Percentiles rank a stretch among this genome's conserved stretches.
Evolutionary conservation across 2,888 invertebrate species (phyloP).

Genomic region (Dioctria linearis): DNA sequence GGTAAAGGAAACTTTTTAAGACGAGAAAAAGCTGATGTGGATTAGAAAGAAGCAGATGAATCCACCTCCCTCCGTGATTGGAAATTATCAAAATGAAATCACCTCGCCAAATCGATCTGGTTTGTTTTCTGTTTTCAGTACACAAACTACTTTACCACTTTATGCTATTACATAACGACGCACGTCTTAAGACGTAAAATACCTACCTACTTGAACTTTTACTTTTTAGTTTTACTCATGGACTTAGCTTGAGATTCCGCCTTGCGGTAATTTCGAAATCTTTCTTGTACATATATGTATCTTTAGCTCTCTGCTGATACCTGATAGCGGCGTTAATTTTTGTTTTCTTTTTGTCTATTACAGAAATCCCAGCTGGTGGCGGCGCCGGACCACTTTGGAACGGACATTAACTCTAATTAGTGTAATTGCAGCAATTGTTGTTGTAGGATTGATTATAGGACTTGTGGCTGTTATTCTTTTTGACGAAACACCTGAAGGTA

Average conservation of each 20-base stretch:
- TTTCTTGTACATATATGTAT: neutral
- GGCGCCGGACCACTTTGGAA: constrained; percentile 81
- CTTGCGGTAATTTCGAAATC: neutral
- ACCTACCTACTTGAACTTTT: constrained; percentile 23
- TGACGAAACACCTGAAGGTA: constrained; percentile 66
- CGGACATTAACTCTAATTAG: constrained; percentile 77
- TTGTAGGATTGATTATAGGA: constrained; percentile 76
- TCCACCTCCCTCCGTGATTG: constrained; percentile 11
- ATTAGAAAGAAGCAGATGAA: neutral
- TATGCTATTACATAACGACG: constrained; percentile 4
- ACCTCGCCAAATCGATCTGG: neutral
- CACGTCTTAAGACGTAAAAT: neutral
- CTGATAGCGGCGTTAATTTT: neutral
- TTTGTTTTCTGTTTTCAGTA: neutral
- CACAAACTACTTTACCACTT: constrained; percentile 2
- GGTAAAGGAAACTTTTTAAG: neutral
- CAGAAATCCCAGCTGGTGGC: constrained; percentile 89
- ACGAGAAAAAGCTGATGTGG: neutral
- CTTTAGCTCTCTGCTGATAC: constrained; percentile 1
- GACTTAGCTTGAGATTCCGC: neutral
- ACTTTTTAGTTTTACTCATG: constrained; percentile 23
- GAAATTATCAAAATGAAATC: neutral
- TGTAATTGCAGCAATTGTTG: constrained; percentile 75
- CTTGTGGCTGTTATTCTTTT: constrained; percentile 73
- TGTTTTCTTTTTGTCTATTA: constrained; percentile 63